Conservation (phyloP, 2,797 vertebrate species). For the Coranthus polyacanthus region DNA sequence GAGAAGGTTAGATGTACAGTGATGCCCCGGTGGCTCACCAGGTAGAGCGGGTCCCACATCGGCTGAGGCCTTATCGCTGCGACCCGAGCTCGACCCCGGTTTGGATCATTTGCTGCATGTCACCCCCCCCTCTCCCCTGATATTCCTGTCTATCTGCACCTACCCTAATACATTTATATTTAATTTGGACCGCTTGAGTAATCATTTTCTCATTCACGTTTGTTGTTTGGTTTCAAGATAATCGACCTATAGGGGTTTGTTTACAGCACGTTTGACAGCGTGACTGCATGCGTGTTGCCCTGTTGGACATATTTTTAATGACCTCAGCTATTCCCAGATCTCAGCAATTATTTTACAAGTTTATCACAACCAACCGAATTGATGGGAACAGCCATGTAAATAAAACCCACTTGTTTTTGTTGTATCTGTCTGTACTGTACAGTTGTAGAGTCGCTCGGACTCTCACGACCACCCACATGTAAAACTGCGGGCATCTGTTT, state of each 20-base stretch:
- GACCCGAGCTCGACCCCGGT: too few relatives aligned
- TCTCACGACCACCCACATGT: neutral
- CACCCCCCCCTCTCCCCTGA: too few relatives aligned
- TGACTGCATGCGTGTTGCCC: neutral
- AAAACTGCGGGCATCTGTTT: neutral
- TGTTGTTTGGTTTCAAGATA: constrained; percentile 4
- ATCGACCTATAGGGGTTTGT: neutral
- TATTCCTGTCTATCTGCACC: too few relatives aligned
- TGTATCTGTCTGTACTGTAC: neutral
- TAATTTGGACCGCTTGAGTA: too few relatives aligned
- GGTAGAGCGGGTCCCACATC: too few relatives aligned
- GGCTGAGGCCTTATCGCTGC: too few relatives aligned
- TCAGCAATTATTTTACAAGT: neutral
- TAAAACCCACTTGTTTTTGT: neutral
- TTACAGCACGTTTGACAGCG: neutral
- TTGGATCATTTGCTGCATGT: too few relatives aligned
- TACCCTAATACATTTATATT: too few relatives aligned
- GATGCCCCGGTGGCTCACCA: too few relatives aligned
- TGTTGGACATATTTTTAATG: constrained; percentile 23
- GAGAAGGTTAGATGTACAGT: too few relatives aligned
- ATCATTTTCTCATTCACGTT: constrained; percentile 1
- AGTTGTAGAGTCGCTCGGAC: neutral
- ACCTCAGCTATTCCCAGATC: neutral
- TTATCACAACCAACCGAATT: neutral
- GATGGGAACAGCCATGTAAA: neutral